Evolutionary conservation across 2,888 invertebrate genomes (phyloP).

Genomic region (Gibbula magus): DNA sequence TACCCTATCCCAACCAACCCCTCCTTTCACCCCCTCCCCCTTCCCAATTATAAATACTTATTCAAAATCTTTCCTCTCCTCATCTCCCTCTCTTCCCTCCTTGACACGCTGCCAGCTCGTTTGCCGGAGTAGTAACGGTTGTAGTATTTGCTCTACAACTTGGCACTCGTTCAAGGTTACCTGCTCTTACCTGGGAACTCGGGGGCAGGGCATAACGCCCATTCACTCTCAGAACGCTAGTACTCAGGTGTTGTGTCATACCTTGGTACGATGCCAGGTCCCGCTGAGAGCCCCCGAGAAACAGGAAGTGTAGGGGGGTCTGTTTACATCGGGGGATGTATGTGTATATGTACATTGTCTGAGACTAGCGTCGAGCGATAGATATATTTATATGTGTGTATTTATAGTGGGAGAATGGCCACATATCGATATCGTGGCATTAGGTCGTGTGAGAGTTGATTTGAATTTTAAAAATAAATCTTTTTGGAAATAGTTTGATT

Average conservation of each 20-base stretch:
- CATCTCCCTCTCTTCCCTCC: not conserved
- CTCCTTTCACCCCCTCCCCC: too few relatives aligned
- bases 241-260: slow-evolving; percentile 9
- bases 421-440: too few relatives aligned
- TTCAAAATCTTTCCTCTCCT: too few relatives aligned
- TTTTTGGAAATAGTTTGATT: too few relatives aligned
- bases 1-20: too few relatives aligned
- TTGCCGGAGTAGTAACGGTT: not conserved
- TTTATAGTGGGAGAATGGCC: too few relatives aligned
- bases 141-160: slow-evolving; percentile 11
- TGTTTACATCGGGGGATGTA: not conserved
- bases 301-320: not conserved
- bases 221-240: not conserved
- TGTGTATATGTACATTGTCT: too few relatives aligned
- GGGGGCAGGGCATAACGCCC: not conserved
- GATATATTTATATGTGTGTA: too few relatives aligned
- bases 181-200: not conserved
- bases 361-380: too few relatives aligned
- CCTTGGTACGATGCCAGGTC: slow-evolving; percentile 1
- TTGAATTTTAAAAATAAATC: too few relatives aligned
- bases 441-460: too few relatives aligned
- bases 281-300: not conserved
- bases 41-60: too few relatives aligned
- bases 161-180: slow-evolving; percentile 14
- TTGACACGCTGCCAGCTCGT: not conserved